A percentile compares a stretch with the other conserved stretches of the same genome.
phyloP scores from a whole-genome alignment of 2,888 invertebrate genomes.

The Hypercompe scribonia region DNA sequence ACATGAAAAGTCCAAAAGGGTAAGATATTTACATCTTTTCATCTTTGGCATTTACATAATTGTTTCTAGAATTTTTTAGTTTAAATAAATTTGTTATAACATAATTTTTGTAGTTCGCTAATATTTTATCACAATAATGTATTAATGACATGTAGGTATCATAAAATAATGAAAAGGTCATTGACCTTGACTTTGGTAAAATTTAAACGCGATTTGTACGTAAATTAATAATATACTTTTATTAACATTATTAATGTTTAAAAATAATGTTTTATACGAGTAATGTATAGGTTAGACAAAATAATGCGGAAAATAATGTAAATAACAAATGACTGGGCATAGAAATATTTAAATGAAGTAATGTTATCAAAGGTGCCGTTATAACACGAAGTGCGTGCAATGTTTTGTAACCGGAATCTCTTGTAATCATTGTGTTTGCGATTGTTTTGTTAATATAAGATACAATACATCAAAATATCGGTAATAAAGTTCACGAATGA shows the following conservation, averaged over 20 bases:
- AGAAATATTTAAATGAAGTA: neutral
- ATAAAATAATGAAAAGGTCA: constrained; percentile 35
- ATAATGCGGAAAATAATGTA: neutral
- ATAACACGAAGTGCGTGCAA: neutral
- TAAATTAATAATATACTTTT: neutral
- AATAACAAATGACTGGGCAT: constrained; percentile 5
- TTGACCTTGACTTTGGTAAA: constrained; percentile 32
- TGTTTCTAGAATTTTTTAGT: neutral
- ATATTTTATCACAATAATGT: constrained; percentile 1
- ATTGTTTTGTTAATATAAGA: constrained; percentile 15
- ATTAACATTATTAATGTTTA: neutral
- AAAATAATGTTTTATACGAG: neutral
- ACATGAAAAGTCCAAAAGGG: neutral
- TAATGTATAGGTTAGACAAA: neutral
- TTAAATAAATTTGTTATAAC: neutral
- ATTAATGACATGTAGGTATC: constrained; percentile 4
- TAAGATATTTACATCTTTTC: too few relatives aligned
- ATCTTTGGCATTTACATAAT: too few relatives aligned
- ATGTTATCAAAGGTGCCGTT: constrained; percentile 8
- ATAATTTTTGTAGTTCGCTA: neutral
- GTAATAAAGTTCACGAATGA: constrained; percentile 19
- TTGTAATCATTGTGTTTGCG: constrained; percentile 5
- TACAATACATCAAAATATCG: constrained; percentile 25
- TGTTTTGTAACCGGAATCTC: constrained; percentile 26
- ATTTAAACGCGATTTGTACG: neutral